Conservation (phyloP, 2,888 invertebrate genomes). For the Isotomurus palustris region DNA sequence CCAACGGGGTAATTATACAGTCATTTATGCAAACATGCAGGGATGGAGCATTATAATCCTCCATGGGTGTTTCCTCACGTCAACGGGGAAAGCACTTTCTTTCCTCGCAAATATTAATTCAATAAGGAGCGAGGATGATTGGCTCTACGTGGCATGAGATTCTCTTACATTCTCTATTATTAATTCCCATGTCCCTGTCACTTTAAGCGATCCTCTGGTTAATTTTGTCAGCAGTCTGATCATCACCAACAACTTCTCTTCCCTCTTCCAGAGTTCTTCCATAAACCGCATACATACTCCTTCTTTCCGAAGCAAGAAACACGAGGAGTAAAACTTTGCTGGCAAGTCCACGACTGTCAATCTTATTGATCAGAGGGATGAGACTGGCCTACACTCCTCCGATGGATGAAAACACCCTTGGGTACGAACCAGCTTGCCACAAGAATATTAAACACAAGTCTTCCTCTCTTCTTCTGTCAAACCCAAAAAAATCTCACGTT, state of each 20-base stretch:
- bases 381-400: not conserved
- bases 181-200: slow-evolving; percentile 4
- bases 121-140: not conserved
- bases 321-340: too few relatives aligned
- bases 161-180: not conserved
- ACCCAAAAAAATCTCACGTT: not conserved
- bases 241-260: too few relatives aligned
- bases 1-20: too few relatives aligned
- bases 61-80: not conserved
- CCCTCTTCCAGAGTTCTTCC: too few relatives aligned
- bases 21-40: too few relatives aligned
- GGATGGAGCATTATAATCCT: too few relatives aligned
- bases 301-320: too few relatives aligned
- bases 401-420: slow-evolving; percentile 1
- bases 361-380: not conserved
- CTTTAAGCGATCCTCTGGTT: slow-evolving; percentile 3
- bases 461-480: not conserved
- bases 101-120: too few relatives aligned
- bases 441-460: slow-evolving; percentile 6
- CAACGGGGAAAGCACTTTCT: too few relatives aligned
- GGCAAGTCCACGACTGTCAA: too few relatives aligned
- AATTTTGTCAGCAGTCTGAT: not conserved
- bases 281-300: too few relatives aligned
- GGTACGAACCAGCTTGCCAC: slow-evolving; percentile 6
- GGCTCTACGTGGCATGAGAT: not conserved